Percentiles rank a stretch among this genome's conserved stretches.
phyloP scores from a whole-genome alignment of 2,797 vertebrate genomes.

The Pelochelys cantorii region DNA sequence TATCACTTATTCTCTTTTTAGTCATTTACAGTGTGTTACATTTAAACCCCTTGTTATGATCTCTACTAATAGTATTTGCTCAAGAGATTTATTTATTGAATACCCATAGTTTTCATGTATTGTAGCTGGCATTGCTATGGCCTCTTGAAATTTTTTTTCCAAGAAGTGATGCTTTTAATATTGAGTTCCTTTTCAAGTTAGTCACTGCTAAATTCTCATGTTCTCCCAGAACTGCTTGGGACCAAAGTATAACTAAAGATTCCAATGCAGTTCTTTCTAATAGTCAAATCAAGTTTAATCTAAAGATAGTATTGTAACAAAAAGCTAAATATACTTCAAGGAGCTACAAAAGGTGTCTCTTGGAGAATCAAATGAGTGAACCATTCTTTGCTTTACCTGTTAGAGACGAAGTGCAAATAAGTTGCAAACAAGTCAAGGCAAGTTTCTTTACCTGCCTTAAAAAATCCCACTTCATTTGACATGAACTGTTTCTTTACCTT shows the following conservation, averaged over 20 bases:
- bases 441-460: slow-evolving; percentile 26
- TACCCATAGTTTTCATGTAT: neutral
- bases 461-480: slow-evolving; percentile 63
- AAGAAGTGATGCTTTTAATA: neutral
- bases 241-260: neutral
- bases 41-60: neutral
- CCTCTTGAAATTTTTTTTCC: neutral
- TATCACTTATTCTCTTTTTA: neutral
- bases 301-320: neutral
- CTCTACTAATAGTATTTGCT: neutral
- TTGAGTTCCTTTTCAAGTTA: neutral
- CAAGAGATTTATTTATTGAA: neutral
- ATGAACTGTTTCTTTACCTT: slow-evolving; percentile 66
- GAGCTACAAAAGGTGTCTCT: neutral
- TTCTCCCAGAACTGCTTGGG: neutral
- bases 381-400: slow-evolving; percentile 25
- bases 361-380: neutral
- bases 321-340: neutral
- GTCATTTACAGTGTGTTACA: neutral
- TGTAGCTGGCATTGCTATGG: neutral
- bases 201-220: neutral
- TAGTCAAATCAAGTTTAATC: neutral
- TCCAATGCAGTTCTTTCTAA: neutral
- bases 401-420: slow-evolving; percentile 55
- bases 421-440: slow-evolving; percentile 60